Evolutionary conservation across 2,113 vertebrate species (phyloP).

Genomic region (Serinus canaria): DNA sequence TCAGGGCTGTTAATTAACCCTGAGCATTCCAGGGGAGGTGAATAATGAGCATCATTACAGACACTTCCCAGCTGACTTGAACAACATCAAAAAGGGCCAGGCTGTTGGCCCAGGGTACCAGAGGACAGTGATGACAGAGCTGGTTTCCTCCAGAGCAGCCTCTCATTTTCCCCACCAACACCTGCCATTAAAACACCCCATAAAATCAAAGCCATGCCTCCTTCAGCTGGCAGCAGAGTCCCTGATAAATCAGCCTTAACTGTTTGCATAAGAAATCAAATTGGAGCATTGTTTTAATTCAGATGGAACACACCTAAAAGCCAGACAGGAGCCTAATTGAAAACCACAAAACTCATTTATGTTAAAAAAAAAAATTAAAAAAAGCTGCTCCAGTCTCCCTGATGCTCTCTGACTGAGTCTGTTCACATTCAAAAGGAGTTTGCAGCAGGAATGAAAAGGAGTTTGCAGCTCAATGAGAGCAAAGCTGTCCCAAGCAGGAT

Average conservation of each 20-base stretch:
- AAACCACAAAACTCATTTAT: not conserved
- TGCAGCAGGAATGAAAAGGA: not conserved
- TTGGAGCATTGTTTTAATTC: not conserved
- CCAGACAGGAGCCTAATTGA: not conserved
- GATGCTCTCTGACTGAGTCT: not conserved
- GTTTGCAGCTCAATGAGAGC: not conserved
- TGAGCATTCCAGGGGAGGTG: slow-evolving; percentile 4
- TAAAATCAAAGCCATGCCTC: not conserved
- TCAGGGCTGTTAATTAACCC: slow-evolving; percentile 31
- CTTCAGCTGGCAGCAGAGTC: not conserved
- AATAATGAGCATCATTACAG: slow-evolving; percentile 19
- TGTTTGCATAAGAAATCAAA: not conserved
- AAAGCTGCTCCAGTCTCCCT: not conserved
- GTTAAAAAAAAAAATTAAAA: not conserved
- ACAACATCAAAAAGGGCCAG: slow-evolving; percentile 26
- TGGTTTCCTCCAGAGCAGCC: not conserved
- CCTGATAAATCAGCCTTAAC: not conserved
- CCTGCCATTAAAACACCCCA: not conserved
- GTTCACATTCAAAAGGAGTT: not conserved
- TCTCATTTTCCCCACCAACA: slow-evolving; percentile 6
- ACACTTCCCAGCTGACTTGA: not conserved
- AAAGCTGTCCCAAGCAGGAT: not conserved
- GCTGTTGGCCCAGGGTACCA: not conserved
- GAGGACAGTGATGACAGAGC: not conserved
- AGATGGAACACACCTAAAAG: not conserved